phyloP scores from a whole-genome alignment of 2,113 vertebrate genomes.

The Pandion haliaetus region DNA sequence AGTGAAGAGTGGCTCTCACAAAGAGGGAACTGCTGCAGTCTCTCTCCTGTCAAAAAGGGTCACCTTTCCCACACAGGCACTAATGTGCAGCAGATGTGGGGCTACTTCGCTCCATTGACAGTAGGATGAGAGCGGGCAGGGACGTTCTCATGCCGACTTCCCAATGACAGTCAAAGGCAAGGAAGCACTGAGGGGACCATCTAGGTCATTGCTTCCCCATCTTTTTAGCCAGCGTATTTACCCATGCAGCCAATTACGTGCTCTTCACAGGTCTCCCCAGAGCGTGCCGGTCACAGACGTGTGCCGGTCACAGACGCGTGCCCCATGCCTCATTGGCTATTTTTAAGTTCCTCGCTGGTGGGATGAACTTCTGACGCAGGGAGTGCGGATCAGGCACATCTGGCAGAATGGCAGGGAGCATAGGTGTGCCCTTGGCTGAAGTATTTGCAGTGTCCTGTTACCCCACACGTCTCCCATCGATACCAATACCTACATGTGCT shows the following conservation, averaged over 20 bases:
- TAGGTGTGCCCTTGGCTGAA: neutral
- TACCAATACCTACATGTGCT: fast-evolving
- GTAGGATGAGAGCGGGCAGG: neutral
- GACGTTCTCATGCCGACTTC: fast-evolving
- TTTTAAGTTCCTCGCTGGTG: neutral
- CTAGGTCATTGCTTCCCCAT: neutral
- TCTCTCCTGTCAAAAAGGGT: neutral
- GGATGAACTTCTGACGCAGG: neutral
- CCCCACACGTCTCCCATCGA: fast-evolving
- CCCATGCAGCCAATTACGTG: neutral
- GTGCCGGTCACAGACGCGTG: neutral
- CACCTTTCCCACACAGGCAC: neutral
- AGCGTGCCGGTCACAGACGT: fast-evolving
- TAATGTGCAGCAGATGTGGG: neutral
- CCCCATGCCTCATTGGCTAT: neutral
- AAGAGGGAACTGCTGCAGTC: neutral
- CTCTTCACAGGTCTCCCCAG: neutral
- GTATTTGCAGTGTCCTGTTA: neutral
- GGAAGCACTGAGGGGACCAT: neutral
- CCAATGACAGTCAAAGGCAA: neutral
- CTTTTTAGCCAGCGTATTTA: neutral
- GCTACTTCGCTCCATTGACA: neutral
- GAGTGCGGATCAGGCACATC: neutral
- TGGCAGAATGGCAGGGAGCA: neutral
- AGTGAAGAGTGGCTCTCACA: neutral